Base-by-base conservation (phyloP, 2,113 vertebrate genomes). In the Silurus asotus region DNA sequence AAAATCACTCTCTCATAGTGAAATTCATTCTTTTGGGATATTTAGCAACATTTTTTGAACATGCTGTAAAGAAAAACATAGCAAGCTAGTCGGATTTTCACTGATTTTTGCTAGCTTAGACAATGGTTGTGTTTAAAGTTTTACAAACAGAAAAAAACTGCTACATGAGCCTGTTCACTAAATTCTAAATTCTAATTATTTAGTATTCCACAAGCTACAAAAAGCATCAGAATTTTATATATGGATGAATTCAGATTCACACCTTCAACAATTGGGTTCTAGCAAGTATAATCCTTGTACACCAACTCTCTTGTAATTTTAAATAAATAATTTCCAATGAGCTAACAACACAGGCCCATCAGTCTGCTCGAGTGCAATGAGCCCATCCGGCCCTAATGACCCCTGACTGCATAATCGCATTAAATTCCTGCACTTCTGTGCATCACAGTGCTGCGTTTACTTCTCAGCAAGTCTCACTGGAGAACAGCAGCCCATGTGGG, bases 341-440 rank as follows among this genome's bases (percentile, higher is more conserved):
- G 17, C 15, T 45, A 89, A 88, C 90, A 90, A 92, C 89, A 89
- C 89, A 92, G 89, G 74, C 88, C 89, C 89, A 89, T 93, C 91
- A 91, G 90, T 90, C 89, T 93, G 92, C 87, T 90, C 86, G 7
- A 78, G 88, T 88, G 89, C 88, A 92, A 92, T 91, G 69, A 82
- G 85, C 65, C 69, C 49, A 75, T 75, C 58, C 51, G 65, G 75
- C 81, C 81, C n/a, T 89, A 89, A 87, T 87, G 84, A 83, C 78
- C 74, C 83, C 79, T 53, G 14, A 86, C 84, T 69, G 84, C 62
- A 86, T 79, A 80, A 86, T 86, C 76, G 70, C 69, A 76, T 86
- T 82, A 82, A 75, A 56, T 55, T 81, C 64, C 64, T 70, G 53
- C 85, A 6, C 77, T 69, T 58, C 70, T 77, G 81, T 61, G 77